Evolutionary conservation across 1,140 invertebrate species (phyloP).

Genomic region (Dermatophagoides farinae): DNA sequence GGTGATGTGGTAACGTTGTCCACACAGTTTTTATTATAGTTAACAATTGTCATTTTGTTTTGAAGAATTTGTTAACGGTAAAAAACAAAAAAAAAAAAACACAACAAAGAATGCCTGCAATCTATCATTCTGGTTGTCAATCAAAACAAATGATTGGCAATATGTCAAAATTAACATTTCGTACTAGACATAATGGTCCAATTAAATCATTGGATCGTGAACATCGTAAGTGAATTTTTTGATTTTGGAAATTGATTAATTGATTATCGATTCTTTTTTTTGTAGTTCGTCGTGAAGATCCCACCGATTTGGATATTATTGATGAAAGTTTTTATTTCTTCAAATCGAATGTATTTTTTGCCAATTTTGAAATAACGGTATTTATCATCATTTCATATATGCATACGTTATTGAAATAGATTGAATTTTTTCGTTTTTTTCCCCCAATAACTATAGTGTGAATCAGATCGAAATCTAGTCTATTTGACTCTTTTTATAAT

Average conservation of each 20-base stretch:
- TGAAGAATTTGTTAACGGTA: no score
- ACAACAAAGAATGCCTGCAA: constrained; percentile 33
- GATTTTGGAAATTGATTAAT: no score
- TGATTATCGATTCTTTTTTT: not conserved
- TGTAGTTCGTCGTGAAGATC: constrained; percentile 2
- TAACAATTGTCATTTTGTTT: no score
- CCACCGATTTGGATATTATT: constrained; percentile 56
- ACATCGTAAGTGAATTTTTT: constrained; percentile 4
- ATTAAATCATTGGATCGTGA: constrained; percentile 35
- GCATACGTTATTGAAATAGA: no score
- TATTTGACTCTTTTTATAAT: constrained; percentile 95
- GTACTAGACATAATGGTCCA: constrained; percentile 65
- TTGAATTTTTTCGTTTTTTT: constrained; percentile 17
- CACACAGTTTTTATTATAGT: no score
- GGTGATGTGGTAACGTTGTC: no score
- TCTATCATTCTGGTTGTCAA: constrained; percentile 80
- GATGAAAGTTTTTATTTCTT: constrained; percentile 94
- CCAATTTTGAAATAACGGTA: constrained; percentile 93
- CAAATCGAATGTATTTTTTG: constrained; percentile 97
- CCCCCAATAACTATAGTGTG: constrained; percentile 40
- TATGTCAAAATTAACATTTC: constrained; percentile 70
- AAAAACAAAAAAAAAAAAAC: no score
- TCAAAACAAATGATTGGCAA: constrained; percentile 55
- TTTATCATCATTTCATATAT: no score
- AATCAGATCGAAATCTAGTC: constrained; percentile 83